Evolutionary conservation across 2,888 invertebrate genomes (phyloP).

Genomic region (Dimorphilus gyrociliatus): DNA sequence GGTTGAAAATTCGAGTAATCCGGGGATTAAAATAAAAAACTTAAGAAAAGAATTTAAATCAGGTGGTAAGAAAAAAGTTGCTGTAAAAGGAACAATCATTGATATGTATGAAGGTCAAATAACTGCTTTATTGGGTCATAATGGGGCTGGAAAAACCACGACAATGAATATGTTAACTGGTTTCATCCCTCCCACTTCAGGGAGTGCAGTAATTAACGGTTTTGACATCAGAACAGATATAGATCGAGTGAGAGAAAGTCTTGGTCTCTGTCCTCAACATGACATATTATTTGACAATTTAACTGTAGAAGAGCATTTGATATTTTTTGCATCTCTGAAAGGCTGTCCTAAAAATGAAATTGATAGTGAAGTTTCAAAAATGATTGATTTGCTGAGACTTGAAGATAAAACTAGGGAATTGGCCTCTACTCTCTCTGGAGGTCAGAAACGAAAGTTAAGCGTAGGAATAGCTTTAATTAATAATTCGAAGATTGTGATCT

Average conservation of each 20-base stretch:
- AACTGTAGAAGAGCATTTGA: constrained; percentile 61
- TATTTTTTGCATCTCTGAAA: constrained; percentile 49
- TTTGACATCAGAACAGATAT: constrained; percentile 49
- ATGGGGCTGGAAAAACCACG: constrained; percentile 72
- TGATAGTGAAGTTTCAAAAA: constrained; percentile 13
- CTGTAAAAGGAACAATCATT: constrained; percentile 50
- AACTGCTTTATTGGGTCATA: constrained; percentile 62
- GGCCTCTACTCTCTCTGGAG: constrained; percentile 24
- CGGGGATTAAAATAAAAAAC: no score
- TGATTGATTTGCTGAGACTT: constrained; percentile 9
- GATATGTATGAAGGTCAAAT: constrained; percentile 62
- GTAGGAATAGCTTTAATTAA: constrained; percentile 35
- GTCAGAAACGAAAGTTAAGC: constrained; percentile 30
- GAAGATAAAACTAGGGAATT: constrained; percentile 15
- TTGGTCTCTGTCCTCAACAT: constrained; percentile 71
- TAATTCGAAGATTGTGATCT: constrained; percentile 35
- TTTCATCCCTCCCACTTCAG: constrained; percentile 26
- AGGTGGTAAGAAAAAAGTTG: constrained; percentile 35
- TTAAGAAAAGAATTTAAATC: not conserved
- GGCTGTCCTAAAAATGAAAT: constrained; percentile 14
- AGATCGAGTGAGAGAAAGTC: constrained; percentile 47
- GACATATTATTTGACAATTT: constrained; percentile 62
- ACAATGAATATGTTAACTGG: constrained; percentile 72
- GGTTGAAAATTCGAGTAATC: no score
- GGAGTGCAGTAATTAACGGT: constrained; percentile 51